Conservation (phyloP, 2,113 vertebrate species). For the Hemichromis elongatus region DNA sequence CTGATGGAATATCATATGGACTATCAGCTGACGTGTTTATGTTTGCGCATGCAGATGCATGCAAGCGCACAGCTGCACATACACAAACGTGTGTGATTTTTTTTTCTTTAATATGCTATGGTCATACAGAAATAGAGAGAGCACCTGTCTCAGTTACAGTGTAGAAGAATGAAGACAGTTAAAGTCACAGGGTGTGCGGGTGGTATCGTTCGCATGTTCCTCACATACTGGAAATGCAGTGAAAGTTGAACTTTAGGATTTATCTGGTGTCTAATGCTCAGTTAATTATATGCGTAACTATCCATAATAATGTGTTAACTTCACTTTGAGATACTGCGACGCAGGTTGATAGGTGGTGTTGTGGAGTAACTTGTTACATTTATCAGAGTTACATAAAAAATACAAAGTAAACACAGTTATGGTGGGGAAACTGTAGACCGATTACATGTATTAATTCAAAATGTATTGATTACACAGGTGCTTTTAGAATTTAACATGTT, state of each 20-base stretch:
- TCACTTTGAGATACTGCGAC: background rate
- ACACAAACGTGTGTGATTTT: background rate
- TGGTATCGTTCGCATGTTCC: slow-evolving; percentile 48
- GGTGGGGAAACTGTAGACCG: background rate
- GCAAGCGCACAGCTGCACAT: background rate
- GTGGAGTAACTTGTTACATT: background rate
- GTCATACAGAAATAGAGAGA: slow-evolving; percentile 72
- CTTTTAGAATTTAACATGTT: background rate
- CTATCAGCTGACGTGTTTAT: background rate
- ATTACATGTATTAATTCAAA: background rate
- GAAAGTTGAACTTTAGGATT: background rate
- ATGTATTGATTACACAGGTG: background rate
- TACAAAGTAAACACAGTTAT: background rate
- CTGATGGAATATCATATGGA: background rate
- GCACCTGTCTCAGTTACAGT: slow-evolving; percentile 70
- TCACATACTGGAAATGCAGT: slow-evolving; percentile 43
- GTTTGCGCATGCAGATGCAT: background rate
- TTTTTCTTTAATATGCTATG: slow-evolving; percentile 63
- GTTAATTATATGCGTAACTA: background rate
- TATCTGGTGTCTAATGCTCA: slow-evolving; percentile 6
- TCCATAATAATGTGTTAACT: slow-evolving; percentile 18
- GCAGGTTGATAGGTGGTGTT: background rate
- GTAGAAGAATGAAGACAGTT: slow-evolving; percentile 65
- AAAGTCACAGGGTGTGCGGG: slow-evolving; percentile 43
- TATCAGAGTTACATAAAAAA: background rate